Evolutionary conservation across 1,140 invertebrate species (phyloP).

Genomic region (Aphelenchoides avenae): DNA sequence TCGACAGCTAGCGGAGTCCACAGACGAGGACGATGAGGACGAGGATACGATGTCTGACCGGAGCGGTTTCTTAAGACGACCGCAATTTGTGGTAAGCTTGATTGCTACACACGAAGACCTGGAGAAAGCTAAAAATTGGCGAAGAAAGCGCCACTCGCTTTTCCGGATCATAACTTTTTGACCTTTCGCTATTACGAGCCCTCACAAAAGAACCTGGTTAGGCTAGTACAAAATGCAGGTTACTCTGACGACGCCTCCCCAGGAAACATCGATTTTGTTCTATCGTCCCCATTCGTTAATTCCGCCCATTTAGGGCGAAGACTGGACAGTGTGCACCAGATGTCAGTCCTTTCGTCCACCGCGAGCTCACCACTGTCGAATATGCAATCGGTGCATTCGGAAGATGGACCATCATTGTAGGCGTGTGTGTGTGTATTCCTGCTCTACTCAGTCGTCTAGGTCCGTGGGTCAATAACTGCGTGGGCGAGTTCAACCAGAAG

Average conservation of each 20-base stretch:
- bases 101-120: neutral
- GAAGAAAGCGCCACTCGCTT: neutral
- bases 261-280: slow-evolving; percentile 14
- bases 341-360: slow-evolving; percentile 80
- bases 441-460: slow-evolving; percentile 35
- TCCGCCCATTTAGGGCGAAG: slow-evolving; percentile 65
- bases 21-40: slow-evolving; percentile 20
- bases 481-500: slow-evolving; percentile 86
- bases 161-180: slow-evolving; percentile 11
- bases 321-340: slow-evolving; percentile 78
- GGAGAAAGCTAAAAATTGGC: no score
- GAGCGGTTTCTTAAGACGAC: slow-evolving; percentile 6
- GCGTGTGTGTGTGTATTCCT: slow-evolving; percentile 15
- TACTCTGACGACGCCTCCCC: slow-evolving; percentile 6
- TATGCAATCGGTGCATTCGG: slow-evolving; percentile 78
- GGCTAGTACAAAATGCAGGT: neutral
- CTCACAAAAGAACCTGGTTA: neutral
- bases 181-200: no score
- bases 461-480: slow-evolving; percentile 84
- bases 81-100: slow-evolving; percentile 21
- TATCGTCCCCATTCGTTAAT: no score
- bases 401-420: slow-evolving; percentile 84
- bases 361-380: slow-evolving; percentile 79
- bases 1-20: slow-evolving; percentile 3
- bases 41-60: slow-evolving; percentile 26